phyloP scores from a whole-genome alignment of 2,888 invertebrate genomes.

The Hypolimnas misippus region DNA sequence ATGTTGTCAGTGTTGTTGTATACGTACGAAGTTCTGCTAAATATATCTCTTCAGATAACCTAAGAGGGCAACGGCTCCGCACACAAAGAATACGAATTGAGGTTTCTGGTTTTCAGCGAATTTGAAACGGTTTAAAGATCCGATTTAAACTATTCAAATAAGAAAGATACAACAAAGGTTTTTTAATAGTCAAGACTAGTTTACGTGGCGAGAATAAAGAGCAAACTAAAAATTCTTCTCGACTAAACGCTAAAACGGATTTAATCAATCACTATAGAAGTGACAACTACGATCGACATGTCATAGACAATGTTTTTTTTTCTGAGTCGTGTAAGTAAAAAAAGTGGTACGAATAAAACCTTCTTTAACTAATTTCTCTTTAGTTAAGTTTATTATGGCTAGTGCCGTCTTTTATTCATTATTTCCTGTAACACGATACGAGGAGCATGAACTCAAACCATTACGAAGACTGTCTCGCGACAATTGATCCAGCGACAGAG shows the following conservation, averaged over 20 bases:
- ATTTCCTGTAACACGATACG: slow-evolving; percentile 53
- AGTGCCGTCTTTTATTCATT: slow-evolving; percentile 46
- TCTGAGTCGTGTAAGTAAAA: background rate
- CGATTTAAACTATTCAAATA: slow-evolving; percentile 61
- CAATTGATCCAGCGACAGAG: slow-evolving; percentile 68
- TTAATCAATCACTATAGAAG: slow-evolving; percentile 2
- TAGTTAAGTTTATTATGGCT: slow-evolving; percentile 37
- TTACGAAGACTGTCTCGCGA: slow-evolving; percentile 64
- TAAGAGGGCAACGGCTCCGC: slow-evolving; percentile 62
- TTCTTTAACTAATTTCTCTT: slow-evolving; percentile 26
- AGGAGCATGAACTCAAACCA: slow-evolving; percentile 61
- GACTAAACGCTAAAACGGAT: slow-evolving; percentile 5
- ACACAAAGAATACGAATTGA: slow-evolving; percentile 62
- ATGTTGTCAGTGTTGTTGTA: slow-evolving; percentile 58
- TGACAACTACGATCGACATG: slow-evolving; percentile 1
- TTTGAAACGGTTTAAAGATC: slow-evolving; percentile 51
- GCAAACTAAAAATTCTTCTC: slow-evolving; percentile 1
- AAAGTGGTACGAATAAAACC: slow-evolving; percentile 1
- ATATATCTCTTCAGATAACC: slow-evolving; percentile 65
- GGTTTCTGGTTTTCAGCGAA: slow-evolving; percentile 65
- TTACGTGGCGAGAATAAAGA: slow-evolving; percentile 13
- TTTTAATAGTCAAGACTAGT: slow-evolving; percentile 19
- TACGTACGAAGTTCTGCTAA: slow-evolving; percentile 60
- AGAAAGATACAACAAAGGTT: slow-evolving; percentile 33
- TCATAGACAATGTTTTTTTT: slow-evolving; percentile 12